A percentile compares a stretch with the other conserved stretches of the same genome.
phyloP scores from a whole-genome alignment of 1,140 invertebrate genomes.

The Monomorium pharaonis region DNA sequence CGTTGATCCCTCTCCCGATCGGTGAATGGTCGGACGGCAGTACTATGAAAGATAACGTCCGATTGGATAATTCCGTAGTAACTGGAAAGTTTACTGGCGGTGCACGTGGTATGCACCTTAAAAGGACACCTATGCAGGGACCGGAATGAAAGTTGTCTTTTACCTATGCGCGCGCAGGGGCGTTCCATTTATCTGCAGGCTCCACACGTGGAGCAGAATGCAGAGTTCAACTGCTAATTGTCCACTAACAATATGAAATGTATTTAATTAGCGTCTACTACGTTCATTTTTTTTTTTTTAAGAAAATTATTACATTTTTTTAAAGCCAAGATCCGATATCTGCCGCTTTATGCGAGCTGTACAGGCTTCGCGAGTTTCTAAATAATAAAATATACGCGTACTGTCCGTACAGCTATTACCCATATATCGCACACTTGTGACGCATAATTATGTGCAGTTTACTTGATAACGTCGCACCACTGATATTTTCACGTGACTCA shows the following conservation, averaged over 20 bases:
- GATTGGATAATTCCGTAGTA: constrained; percentile 65
- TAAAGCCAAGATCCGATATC: neutral
- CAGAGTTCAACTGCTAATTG: neutral
- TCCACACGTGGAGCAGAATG: neutral
- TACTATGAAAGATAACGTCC: constrained; percentile 21
- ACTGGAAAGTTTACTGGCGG: constrained; percentile 61
- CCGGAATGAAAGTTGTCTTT: constrained; percentile 63
- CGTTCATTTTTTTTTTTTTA: neutral
- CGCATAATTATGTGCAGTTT: neutral
- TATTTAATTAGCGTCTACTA: neutral
- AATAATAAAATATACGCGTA: neutral
- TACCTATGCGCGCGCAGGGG: constrained; percentile 30
- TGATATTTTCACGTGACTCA: constrained; percentile 9
- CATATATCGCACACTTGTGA: neutral
- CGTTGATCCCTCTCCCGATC: constrained; percentile 60
- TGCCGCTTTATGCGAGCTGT: neutral
- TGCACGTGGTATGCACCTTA: constrained; percentile 63
- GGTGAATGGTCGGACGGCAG: constrained; percentile 62
- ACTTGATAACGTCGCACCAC: constrained; percentile 17
- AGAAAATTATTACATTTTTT: neutral
- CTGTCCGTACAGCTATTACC: neutral
- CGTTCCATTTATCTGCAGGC: constrained; percentile 12
- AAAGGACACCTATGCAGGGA: constrained; percentile 61
- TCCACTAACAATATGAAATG: neutral
- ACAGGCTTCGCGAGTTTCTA: neutral